These are phyloP conservation scores for Pitangus sulphuratus DNA, from an alignment of 2,797 vertebrate species.

Conservation along the genomic window DNA sequence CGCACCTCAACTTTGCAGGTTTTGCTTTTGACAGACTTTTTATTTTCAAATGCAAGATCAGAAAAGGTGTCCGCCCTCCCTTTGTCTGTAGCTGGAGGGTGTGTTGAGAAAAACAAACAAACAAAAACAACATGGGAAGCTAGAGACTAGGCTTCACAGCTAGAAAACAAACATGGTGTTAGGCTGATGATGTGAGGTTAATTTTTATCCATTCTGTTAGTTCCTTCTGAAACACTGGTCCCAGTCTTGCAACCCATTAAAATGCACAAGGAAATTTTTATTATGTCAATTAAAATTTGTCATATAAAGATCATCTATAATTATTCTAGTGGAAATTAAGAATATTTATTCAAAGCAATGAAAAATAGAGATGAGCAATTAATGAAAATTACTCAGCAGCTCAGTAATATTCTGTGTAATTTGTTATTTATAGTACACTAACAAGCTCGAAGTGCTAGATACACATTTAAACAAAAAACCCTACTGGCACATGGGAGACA, in stretches of 20 bases:
- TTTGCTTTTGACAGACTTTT: neutral
- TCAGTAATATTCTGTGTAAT: neutral
- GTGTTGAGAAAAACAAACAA: neutral
- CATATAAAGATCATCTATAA: neutral
- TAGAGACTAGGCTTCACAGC: neutral
- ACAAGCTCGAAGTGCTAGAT: neutral
- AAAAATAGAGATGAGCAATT: neutral
- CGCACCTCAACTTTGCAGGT: neutral
- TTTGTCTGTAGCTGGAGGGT: neutral
- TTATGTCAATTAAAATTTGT: neutral
- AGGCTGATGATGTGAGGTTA: neutral
- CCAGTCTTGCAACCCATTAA: neutral
- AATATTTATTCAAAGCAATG: neutral
- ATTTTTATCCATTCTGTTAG: neutral
- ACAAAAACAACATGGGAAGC: neutral
- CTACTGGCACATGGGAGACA: neutral
- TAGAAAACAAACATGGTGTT: neutral
- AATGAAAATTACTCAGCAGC: neutral
- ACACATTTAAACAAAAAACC: neutral
- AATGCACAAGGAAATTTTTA: neutral
- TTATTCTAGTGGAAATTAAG: slow-evolving; percentile 3
- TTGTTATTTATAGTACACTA: neutral
- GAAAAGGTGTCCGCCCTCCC: neutral
- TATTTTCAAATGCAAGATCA: neutral
- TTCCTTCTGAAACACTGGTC: neutral